Evolutionary conservation across 2,888 invertebrate species (phyloP).

Genomic region (Parthenolecanium corni): DNA sequence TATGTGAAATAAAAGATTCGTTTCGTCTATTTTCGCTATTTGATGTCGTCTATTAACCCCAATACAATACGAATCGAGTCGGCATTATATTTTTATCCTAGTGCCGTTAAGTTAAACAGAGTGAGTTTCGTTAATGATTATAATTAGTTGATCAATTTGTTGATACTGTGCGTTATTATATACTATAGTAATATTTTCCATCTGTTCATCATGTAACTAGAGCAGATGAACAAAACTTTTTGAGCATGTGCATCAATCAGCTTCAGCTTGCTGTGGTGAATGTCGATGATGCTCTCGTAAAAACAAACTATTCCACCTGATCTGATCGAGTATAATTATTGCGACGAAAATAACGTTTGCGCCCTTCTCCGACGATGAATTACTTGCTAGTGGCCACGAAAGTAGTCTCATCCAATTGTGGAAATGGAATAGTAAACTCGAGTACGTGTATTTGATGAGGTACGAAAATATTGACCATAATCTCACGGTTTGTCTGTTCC

Average conservation of each 20-base stretch:
- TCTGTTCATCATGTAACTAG: constrained; percentile 51
- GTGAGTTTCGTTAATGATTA: constrained; percentile 36
- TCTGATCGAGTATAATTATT: constrained; percentile 36
- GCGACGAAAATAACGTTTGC: constrained; percentile 56
- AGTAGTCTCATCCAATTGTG: constrained; percentile 75
- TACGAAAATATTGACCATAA: neutral
- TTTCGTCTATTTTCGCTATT: too few species aligned
- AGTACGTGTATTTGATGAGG: neutral
- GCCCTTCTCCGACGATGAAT: constrained; percentile 51
- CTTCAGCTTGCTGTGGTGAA: constrained; percentile 62
- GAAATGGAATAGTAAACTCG: constrained; percentile 44
- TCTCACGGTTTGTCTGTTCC: constrained; percentile 30
- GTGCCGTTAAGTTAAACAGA: too few species aligned
- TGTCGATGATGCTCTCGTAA: constrained; percentile 50
- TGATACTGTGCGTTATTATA: constrained; percentile 1
- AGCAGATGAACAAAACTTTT: constrained; percentile 56
- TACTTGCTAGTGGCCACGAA: constrained; percentile 65
- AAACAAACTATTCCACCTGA: constrained; percentile 43
- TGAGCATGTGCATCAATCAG: constrained; percentile 63
- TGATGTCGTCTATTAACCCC: too few species aligned
- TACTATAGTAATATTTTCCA: neutral
- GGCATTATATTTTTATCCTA: too few species aligned
- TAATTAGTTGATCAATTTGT: neutral
- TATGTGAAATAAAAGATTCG: too few species aligned
- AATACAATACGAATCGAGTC: too few species aligned